Base-by-base conservation (phyloP, 2,113 vertebrate genomes). In the Brachyistius frenatus region DNA sequence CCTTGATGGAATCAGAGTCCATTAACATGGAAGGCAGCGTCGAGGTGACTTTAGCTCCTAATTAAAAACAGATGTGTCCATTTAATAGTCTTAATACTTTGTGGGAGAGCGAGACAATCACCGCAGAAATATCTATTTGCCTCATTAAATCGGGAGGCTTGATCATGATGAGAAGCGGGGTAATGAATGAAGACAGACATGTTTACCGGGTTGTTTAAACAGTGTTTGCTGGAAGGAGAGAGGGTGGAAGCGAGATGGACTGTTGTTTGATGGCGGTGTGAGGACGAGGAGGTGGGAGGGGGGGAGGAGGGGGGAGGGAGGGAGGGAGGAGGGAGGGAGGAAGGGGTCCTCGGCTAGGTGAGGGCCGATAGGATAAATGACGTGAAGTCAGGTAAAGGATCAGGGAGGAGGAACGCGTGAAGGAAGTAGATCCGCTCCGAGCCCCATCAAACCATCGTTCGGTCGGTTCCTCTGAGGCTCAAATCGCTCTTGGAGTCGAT, bases 41-140 rank as follows among this genome's bases (percentile, higher is more conserved):
- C 83, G 91, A 94, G 94, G 94, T 95, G 94, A 95, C 94, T 95
- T 94, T 94, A 94, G 91, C 92, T 93, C 87, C 92, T 95, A 95
- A 95, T 95, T 94, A 95, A 95, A 95, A 94, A 94, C 95, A 95
- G 95, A 95, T 95, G 95, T 95, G 95, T 95, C 93, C 94, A 92
- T 94, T 95, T 95, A 95, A 95, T 95, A 94, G 94, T 94, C 93
- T 94, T 95, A 95, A 95, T 95, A 95, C 94, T 94, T 94, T 91
- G 91, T 93, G 94, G 92, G 95, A 94, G 94, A 94, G 93, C 73
- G 89, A 95, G 93, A 94, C 94, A 93, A 94, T 95, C 94, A 94
- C 84, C 77, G 85, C 93, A 93, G 92, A 94, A 94, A 94, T 94
- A 93, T 94, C 92, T 93, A 93, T 94, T 94, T 93, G 93, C 91